A percentile compares a stretch with the other conserved stretches of the same genome.
Conservation (phyloP, 1,140 invertebrate species). For the Tigriopus japonicus region DNA sequence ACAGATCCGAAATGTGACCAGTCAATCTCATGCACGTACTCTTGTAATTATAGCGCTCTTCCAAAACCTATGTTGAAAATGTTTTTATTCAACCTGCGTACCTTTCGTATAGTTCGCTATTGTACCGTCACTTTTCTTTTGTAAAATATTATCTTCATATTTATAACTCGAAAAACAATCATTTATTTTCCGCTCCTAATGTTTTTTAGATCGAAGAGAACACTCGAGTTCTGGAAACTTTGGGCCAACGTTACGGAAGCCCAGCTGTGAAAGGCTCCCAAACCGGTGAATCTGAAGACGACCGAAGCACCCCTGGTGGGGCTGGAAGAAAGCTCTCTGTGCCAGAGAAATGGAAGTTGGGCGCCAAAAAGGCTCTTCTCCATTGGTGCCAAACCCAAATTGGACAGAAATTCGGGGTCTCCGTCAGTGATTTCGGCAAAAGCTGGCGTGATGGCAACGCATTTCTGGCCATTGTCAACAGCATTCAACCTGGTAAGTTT, state of each 20-base stretch:
- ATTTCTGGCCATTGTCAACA: conserved; percentile 87
- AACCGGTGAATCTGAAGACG: conserved; percentile 15
- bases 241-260: conserved; percentile 52
- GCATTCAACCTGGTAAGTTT: conserved; percentile 49
- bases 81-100: neutral
- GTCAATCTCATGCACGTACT: too few relatives aligned
- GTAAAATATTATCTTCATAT: neutral
- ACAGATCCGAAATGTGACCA: too few relatives aligned
- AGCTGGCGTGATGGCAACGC: conserved; percentile 94
- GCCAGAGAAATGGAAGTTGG: conserved; percentile 54
- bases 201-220: conserved; percentile 91
- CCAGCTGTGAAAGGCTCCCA: conserved; percentile 23
- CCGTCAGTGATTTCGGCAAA: conserved; percentile 82
- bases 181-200: too few relatives aligned
- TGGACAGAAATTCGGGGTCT: conserved; percentile 47
- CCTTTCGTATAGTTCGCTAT: neutral
- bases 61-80: too few relatives aligned
- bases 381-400: conserved; percentile 86
- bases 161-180: too few relatives aligned
- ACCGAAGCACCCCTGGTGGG: conserved; percentile 13
- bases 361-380: conserved; percentile 72
- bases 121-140: neutral
- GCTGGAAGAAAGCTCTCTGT: conserved; percentile 11
- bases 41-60: too few relatives aligned
- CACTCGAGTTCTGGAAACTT: conserved; percentile 65